These are phyloP conservation scores for Diplodus sargus DNA, from an alignment of 2,797 vertebrate species.

Conservation along the genomic window DNA sequence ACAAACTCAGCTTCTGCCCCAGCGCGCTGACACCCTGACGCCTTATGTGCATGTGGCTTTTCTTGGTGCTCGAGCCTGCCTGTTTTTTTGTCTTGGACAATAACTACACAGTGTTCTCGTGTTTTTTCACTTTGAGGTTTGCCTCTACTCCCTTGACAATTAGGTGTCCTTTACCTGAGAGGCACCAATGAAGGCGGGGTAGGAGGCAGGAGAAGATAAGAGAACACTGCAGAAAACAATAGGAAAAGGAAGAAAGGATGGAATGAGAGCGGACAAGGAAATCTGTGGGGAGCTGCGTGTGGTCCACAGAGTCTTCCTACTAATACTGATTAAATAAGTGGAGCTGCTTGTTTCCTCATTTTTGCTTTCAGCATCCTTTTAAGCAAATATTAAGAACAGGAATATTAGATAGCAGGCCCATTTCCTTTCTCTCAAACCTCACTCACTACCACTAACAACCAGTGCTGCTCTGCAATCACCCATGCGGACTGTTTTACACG, in stretches of 20 bases:
- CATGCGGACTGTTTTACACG: conserved; percentile 73
- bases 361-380: conserved; percentile 40
- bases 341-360: conserved; percentile 31
- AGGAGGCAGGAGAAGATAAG: conserved; percentile 16
- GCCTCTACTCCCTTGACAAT: conserved; percentile 61
- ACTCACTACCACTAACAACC: conserved; percentile 57
- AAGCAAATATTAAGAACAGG: conserved; percentile 35
- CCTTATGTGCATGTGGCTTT: conserved; percentile 41
- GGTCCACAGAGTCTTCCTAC: conserved; percentile 27
- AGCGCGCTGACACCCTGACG: conserved; percentile 48
- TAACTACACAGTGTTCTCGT: conserved; percentile 43
- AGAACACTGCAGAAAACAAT: conserved; percentile 11
- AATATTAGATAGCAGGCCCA: conserved; percentile 36
- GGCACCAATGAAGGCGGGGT: conserved; percentile 31
- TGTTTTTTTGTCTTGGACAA: conserved; percentile 62
- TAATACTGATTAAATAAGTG: conserved; percentile 57
- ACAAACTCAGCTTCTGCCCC: conserved; percentile 55
- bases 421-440: conserved; percentile 52
- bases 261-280: conserved; percentile 21
- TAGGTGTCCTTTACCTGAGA: conserved; percentile 59
- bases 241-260: conserved; percentile 24
- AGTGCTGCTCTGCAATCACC: conserved; percentile 72
- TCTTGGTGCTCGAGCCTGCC: conserved; percentile 37
- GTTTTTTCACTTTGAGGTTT: conserved; percentile 32
- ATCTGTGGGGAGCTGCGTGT: conserved; percentile 30